These are phyloP conservation scores for Teleogryllus oceanicus DNA, from an alignment of 2,888 invertebrate genomes.

Conservation along the genomic window DNA sequence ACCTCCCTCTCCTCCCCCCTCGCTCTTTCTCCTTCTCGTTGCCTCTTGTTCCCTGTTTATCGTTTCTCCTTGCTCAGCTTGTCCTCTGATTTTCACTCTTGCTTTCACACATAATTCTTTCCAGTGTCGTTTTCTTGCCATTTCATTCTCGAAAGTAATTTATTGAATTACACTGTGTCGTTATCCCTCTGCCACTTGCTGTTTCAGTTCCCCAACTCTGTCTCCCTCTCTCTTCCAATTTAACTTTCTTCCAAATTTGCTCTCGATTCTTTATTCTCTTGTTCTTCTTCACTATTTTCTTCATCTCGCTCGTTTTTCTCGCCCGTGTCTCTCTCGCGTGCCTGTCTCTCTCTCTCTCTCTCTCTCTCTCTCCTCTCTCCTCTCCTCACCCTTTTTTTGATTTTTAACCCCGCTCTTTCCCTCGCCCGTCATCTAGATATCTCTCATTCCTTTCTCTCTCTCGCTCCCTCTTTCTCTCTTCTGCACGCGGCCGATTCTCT, in stretches of 20 bases:
- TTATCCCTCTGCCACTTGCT: neutral
- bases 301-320: too few relatives aligned
- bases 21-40: neutral
- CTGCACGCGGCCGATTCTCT: too few relatives aligned
- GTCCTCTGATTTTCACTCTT: neutral
- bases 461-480: too few relatives aligned
- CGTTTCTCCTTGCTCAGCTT: neutral
- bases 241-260: neutral
- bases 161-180: neutral
- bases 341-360: neutral
- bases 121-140: neutral
- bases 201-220: neutral
- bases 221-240: neutral
- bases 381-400: too few relatives aligned
- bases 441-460: too few relatives aligned
- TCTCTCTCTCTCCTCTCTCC: neutral
- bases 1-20: neutral
- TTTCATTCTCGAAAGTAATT: neutral
- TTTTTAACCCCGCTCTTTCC: too few relatives aligned
- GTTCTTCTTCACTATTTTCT: neutral
- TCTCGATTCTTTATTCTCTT: neutral
- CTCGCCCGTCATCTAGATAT: too few relatives aligned
- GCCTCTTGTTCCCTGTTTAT: neutral
- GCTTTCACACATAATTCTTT: neutral
- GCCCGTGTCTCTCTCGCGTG: too few relatives aligned